A percentile compares a stretch with the other conserved stretches of the same genome.
These are phyloP conservation scores for Garra rufa DNA, from an alignment of 2,113 vertebrate genomes.

Conservation along the genomic window DNA sequence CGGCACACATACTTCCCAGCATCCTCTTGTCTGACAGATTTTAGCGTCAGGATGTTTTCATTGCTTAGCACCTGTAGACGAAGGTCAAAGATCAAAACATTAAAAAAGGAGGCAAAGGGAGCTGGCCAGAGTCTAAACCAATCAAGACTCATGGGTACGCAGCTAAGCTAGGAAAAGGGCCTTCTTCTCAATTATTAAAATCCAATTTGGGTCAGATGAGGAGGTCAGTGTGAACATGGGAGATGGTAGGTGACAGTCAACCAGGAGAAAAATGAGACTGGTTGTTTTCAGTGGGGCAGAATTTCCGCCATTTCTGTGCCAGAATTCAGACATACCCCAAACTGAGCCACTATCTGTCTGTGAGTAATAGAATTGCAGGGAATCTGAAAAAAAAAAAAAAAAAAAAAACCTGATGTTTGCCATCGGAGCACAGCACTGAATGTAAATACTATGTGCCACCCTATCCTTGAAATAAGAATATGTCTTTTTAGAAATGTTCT, in stretches of 20 bases:
- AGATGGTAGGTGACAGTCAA: slow-evolving; percentile 65
- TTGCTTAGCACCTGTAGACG: slow-evolving; percentile 92
- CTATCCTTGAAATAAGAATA: not conserved
- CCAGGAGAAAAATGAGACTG: slow-evolving; percentile 60
- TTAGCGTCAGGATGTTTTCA: slow-evolving; percentile 91
- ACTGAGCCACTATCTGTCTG: not conserved
- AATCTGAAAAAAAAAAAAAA: not conserved
- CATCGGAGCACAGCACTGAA: not conserved
- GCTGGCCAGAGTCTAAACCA: slow-evolving; percentile 14
- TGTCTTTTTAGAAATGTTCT: not conserved
- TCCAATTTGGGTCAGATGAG: slow-evolving; percentile 74
- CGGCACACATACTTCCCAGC: slow-evolving; percentile 96
- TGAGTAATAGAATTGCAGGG: not conserved
- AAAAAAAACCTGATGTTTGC: slow-evolving; percentile 12
- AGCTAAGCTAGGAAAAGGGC: slow-evolving; percentile 69
- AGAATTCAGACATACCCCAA: not conserved
- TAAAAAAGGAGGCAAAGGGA: slow-evolving; percentile 19
- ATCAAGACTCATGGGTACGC: slow-evolving; percentile 45
- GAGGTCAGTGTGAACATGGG: slow-evolving; percentile 57
- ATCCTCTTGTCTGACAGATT: slow-evolving; percentile 93
- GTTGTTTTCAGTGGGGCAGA: not conserved
- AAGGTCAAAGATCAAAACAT: slow-evolving; percentile 57
- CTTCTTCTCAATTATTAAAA: slow-evolving; percentile 81
- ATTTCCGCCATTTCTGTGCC: not conserved
- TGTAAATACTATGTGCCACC: not conserved